Evolutionary conservation across 1,140 invertebrate species (phyloP).

Genomic region (Choristoneura fumiferana): DNA sequence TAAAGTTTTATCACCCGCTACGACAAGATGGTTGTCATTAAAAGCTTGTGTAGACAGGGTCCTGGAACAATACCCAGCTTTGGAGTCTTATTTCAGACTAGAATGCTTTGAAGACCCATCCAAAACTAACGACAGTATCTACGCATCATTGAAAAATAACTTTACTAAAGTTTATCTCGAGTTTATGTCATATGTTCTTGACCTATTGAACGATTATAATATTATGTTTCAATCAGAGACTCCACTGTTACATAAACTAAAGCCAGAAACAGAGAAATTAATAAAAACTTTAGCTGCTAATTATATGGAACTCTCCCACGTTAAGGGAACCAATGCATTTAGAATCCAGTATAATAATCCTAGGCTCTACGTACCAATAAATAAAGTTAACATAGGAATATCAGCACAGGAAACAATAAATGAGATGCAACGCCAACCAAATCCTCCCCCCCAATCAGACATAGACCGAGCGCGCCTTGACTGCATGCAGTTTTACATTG

Average conservation of each 20-base stretch:
- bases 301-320: background rate
- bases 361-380: background rate
- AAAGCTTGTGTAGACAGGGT: slow-evolving; percentile 51
- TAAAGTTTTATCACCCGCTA: slow-evolving; percentile 47
- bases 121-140: slow-evolving; percentile 47
- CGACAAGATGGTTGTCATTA: slow-evolving; percentile 56
- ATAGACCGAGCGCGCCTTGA: too few species aligned
- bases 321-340: background rate
- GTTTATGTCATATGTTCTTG: slow-evolving; percentile 45
- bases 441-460: too few species aligned
- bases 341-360: background rate
- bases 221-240: slow-evolving; percentile 47
- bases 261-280: slow-evolving; percentile 31
- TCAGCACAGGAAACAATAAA: background rate
- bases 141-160: slow-evolving; percentile 43
- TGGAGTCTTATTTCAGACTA: slow-evolving; percentile 48
- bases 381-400: slow-evolving; percentile 20
- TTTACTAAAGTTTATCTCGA: slow-evolving; percentile 44
- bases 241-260: slow-evolving; percentile 39
- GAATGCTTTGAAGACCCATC: slow-evolving; percentile 47
- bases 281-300: slow-evolving; percentile 1
- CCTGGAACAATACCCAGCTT: slow-evolving; percentile 47
- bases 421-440: too few species aligned
- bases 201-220: slow-evolving; percentile 45
- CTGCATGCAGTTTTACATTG: too few species aligned